phyloP scores from a whole-genome alignment of 2,113 vertebrate species.

The Dromaius novaehollandiae region DNA sequence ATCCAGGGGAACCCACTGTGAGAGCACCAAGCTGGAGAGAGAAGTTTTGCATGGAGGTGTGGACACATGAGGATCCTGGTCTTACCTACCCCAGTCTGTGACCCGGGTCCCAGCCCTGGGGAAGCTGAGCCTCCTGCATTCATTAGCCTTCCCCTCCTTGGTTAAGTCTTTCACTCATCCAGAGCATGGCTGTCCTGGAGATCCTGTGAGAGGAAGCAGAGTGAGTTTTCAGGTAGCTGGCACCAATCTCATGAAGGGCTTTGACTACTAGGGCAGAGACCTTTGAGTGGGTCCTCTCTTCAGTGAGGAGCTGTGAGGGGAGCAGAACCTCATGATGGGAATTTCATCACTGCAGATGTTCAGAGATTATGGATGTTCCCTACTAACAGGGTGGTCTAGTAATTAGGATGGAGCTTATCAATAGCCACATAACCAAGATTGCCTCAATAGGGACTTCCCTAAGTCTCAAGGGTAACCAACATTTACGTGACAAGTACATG shows the following conservation, averaged over 20 bases:
- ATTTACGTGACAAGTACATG: neutral
- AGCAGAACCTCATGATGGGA: neutral
- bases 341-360: neutral
- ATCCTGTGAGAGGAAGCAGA: neutral
- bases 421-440: neutral
- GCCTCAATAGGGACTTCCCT: neutral
- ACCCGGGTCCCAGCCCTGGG: neutral
- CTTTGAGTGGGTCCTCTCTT: neutral
- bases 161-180: neutral
- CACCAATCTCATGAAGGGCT: neutral
- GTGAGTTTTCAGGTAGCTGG: neutral
- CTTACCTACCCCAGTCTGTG: neutral
- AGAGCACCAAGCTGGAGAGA: neutral
- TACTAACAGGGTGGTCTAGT: neutral
- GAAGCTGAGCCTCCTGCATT: fast-evolving
- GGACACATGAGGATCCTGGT: neutral
- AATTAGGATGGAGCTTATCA: neutral
- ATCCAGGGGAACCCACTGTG: neutral
- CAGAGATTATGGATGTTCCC: neutral
- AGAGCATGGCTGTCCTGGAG: neutral
- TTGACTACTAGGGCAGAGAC: neutral
- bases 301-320: neutral
- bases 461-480: neutral
- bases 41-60: neutral
- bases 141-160: neutral